A percentile compares a stretch with the other conserved stretches of the same genome.
These are phyloP conservation scores for Drymonia ruficornis DNA, from an alignment of 2,888 invertebrate species.

Conservation along the genomic window DNA sequence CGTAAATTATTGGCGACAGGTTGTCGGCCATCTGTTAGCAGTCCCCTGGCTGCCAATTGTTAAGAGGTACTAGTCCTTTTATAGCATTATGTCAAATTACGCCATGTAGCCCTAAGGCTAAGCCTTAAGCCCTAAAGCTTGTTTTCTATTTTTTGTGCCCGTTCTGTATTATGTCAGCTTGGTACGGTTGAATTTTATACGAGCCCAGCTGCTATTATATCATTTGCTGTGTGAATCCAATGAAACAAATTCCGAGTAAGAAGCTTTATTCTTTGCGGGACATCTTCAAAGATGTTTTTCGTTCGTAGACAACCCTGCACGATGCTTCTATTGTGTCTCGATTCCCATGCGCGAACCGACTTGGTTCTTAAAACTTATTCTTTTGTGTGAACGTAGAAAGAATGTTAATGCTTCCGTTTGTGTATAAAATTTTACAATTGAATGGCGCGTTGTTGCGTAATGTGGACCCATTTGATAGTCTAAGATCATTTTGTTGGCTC, in stretches of 20 bases:
- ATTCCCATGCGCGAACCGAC: constrained; percentile 74
- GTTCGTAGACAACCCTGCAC: constrained; percentile 44
- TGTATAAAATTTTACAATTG: constrained; percentile 71
- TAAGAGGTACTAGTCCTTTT: too few species aligned
- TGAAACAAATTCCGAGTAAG: not conserved
- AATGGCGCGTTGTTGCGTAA: constrained; percentile 64
- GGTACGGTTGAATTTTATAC: not conserved
- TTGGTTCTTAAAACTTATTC: constrained; percentile 80
- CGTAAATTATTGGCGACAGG: too few species aligned
- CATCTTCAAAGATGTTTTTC: not conserved
- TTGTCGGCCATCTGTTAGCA: too few species aligned
- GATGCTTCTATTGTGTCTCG: constrained; percentile 63
- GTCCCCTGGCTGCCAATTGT: too few species aligned
- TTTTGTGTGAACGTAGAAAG: constrained; percentile 78
- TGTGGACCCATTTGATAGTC: constrained; percentile 55
- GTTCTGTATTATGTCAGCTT: too few species aligned
- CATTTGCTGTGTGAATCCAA: not conserved
- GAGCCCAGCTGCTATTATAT: not conserved
- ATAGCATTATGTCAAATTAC: too few species aligned
- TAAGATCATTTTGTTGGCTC: constrained; percentile 49
- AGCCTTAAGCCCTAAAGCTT: too few species aligned
- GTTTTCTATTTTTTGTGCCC: not conserved
- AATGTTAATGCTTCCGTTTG: constrained; percentile 82
- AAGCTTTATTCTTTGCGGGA: not conserved
- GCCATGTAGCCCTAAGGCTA: too few species aligned